These are phyloP conservation scores for Tetranychus urticae DNA, from an alignment of 1,140 invertebrate species.

Conservation along the genomic window DNA sequence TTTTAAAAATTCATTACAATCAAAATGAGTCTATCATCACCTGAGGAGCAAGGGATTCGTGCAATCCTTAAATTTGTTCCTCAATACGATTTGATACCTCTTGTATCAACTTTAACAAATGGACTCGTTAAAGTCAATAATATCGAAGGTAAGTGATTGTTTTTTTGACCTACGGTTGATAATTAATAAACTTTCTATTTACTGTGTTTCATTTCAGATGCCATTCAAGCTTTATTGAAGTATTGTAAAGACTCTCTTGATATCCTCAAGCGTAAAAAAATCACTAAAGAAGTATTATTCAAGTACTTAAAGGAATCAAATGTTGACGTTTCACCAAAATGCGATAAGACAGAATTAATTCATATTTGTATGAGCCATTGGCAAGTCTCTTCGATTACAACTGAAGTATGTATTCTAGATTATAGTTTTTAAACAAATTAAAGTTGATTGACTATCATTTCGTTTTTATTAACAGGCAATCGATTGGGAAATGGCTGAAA, in stretches of 20 bases:
- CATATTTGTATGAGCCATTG: not conserved
- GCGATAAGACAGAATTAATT: not conserved
- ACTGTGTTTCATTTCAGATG: not conserved
- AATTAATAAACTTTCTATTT: too few relatives aligned
- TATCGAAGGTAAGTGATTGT: not conserved
- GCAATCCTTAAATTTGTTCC: not conserved
- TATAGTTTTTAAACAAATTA: not conserved
- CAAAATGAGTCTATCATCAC: not conserved
- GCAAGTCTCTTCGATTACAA: not conserved
- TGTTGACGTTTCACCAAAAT: not conserved
- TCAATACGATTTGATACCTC: not conserved
- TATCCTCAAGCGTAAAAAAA: not conserved
- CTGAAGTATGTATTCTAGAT: not conserved
- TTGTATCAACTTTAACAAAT: not conserved
- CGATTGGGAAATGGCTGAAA: not conserved
- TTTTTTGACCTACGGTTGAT: not conserved
- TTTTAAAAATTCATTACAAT: too few relatives aligned
- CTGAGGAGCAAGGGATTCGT: not conserved
- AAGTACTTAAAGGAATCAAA: not conserved
- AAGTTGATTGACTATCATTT: not conserved
- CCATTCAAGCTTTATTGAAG: not conserved
- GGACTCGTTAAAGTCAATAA: not conserved
- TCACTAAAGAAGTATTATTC: not conserved
- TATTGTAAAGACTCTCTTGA: not conserved
- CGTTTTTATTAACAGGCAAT: not conserved